Evolutionary conservation across 1,140 invertebrate species (phyloP).

Genomic region (Rhagoletis zephyria): DNA sequence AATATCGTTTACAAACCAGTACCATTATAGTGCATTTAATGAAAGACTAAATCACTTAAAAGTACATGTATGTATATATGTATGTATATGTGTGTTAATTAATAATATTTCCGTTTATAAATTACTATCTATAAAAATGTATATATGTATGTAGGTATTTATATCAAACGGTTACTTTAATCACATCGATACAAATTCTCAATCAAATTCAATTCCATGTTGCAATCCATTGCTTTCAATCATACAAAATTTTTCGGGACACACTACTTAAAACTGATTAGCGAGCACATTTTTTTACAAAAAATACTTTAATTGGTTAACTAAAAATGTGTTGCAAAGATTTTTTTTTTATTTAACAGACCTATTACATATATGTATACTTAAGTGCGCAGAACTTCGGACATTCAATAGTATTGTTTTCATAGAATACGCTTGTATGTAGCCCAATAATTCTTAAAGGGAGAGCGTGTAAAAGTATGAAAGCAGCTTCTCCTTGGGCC

Average conservation of each 20-base stretch:
- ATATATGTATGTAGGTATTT: neutral
- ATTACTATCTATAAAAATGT: neutral
- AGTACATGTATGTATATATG: slow-evolving; percentile 6
- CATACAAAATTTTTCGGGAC: neutral
- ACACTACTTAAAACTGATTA: neutral
- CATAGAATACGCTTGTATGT: neutral
- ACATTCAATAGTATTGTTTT: neutral
- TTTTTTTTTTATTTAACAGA: no score
- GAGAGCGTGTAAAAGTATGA: neutral
- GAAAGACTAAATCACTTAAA: neutral
- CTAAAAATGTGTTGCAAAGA: neutral
- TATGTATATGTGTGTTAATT: neutral
- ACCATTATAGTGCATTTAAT: neutral
- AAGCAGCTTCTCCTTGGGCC: neutral
- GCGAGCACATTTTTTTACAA: neutral
- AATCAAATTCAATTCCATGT: slow-evolving; percentile 16
- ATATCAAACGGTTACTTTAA: neutral
- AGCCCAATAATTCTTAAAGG: neutral
- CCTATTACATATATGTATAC: neutral
- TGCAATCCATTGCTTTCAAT: neutral
- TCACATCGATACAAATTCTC: neutral
- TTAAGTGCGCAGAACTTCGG: neutral
- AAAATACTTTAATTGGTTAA: neutral
- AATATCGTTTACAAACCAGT: neutral
- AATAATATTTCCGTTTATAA: neutral